Percentiles rank a stretch among this genome's conserved stretches.
Evolutionary conservation across 2,888 invertebrate species (phyloP).

Genomic region (Pasiphila rectangulata): DNA sequence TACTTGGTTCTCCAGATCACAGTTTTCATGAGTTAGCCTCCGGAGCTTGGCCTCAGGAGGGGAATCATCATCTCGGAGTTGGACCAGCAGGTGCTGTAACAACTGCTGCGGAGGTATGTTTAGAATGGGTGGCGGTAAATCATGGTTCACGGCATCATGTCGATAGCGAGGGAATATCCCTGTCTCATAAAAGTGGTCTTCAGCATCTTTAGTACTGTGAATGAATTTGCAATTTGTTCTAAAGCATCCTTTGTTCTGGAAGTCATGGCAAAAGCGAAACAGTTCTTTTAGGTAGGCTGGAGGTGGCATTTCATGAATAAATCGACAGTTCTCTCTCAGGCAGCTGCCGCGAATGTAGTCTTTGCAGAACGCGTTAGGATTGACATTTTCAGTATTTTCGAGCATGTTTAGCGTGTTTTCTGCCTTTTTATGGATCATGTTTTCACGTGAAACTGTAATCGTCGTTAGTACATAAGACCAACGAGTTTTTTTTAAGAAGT

Average conservation of each 20-base stretch:
- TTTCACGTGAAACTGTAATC: not conserved
- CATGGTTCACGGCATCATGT: constrained; percentile 49
- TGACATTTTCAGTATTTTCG: constrained; percentile 52
- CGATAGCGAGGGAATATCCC: constrained; percentile 80
- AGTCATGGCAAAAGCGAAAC: constrained; percentile 81
- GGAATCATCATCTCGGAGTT: constrained; percentile 60
- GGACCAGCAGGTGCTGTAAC: constrained; percentile 47
- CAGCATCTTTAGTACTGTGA: constrained; percentile 85
- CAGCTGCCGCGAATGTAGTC: constrained; percentile 77
- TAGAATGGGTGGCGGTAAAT: constrained; percentile 38
- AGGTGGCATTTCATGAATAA: constrained; percentile 65
- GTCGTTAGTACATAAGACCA: too few relatives aligned
- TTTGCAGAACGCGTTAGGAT: constrained; percentile 61
- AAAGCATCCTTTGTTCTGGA: constrained; percentile 85
- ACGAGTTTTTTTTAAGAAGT: not conserved
- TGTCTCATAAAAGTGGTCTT: constrained; percentile 83
- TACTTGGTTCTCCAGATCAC: constrained; percentile 56
- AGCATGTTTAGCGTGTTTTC: constrained; percentile 48
- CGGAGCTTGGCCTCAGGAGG: constrained; percentile 72
- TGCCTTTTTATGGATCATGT: constrained; percentile 1
- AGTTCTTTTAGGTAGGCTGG: constrained; percentile 59
- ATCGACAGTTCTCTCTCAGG: constrained; percentile 78
- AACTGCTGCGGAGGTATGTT: constrained; percentile 48
- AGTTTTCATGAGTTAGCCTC: constrained; percentile 61
- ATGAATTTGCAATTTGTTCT: constrained; percentile 84